Evolutionary conservation across 2,888 invertebrate genomes (phyloP), one percentile per base, ranked within the genome.

Genomic region (Hemistola chrysoprasaria): DNA sequence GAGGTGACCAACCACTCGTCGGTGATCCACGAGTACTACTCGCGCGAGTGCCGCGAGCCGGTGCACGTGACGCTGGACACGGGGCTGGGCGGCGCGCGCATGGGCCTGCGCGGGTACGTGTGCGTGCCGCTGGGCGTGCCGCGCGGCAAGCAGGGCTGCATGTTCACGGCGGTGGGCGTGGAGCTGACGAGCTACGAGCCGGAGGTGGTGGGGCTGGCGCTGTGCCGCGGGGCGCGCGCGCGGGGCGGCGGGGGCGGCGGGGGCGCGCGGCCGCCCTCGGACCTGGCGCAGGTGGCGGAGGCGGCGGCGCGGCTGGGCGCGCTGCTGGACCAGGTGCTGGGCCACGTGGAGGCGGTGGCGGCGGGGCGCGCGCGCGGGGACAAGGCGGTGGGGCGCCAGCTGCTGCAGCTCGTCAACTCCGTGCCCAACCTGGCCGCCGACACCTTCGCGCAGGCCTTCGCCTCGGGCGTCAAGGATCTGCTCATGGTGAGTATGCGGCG

Each of bases 1-100:
- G 98, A 99, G 82, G 97, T 99, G 25, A 98, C 98, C 0, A 97
- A 97, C 71, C 98, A 98, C 85, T 98, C 98, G 36, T 96, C 97
- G 0, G 95, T 98, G 37, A 98, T 98, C 74, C 98, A 98, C 71
- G 98, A 98, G 77, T 98, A 98, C 86, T 98, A 98, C 80, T 93
- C 97, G 6, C 92, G 98, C 50, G 98, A 98, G 86, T 97, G 97
- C 74, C 95, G 95, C 64, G 95, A 95, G 80, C 98, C 98, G 0
- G 94, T 99, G 27, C 98, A 99, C 79, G 91, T 99, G 58, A 98
- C 98, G 7, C 92, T 99, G 37, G 99, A 99, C 81, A 98, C 98
- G 2, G 95, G 95, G 11, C 90, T 98, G 54, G 92, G 93, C 56
- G 94, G 95, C 26, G 95, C 93, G 16, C 93, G 96, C 59, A 97